Base-by-base conservation (phyloP, 1,140 invertebrate species). In the Drosophila repletoides region DNA sequence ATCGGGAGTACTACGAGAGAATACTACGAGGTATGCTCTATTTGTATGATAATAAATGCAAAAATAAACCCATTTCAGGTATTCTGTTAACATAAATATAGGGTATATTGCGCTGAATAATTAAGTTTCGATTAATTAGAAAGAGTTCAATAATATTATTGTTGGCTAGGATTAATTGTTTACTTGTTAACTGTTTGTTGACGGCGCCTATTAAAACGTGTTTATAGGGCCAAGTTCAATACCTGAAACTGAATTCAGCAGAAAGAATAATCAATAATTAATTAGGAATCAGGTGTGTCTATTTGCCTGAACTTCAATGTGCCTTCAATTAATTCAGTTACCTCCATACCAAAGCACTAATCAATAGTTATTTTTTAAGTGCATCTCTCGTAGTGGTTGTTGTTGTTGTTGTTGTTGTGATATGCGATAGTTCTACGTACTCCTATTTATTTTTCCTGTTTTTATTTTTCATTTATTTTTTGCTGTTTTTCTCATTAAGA, bases 301-400 rank as follows among this genome's bases (percentile, higher is more conserved):
- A 26, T 24, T n/a, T n/a, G n/a, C n/a, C n/a, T n/a, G n/a, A n/a
- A n/a, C n/a, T n/a, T n/a, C n/a, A n/a, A n/a, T n/a, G n/a, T n/a
- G n/a, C n/a, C n/a, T n/a, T 41, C 29, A 43, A 45, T 63, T 24
- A 45, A 53, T 53, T 38, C 51, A 63, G 59, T 45, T 64, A 28
- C 7, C 60, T 34, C 6, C 26, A 33, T 31, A 22, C 45, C 3
- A 38, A 14, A 63, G 29, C 29, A 17, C 9, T 33, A 14, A 61
- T 61, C 36, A 17, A 19, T 19, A 51, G 34, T 22, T 51, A 40
- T 40, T 31, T 15, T 6, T 15, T 28, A 59, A 31, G 19, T 61
- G 58, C 58, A 61, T 17, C 46, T 22, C 46, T n/a, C n/a, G n/a
- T n/a, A n/a, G 34, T 19, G 10, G 26, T 10, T 26, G 34, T 12